Base-by-base conservation (phyloP, 2,113 vertebrate species). In the Arothron firmamentum region DNA sequence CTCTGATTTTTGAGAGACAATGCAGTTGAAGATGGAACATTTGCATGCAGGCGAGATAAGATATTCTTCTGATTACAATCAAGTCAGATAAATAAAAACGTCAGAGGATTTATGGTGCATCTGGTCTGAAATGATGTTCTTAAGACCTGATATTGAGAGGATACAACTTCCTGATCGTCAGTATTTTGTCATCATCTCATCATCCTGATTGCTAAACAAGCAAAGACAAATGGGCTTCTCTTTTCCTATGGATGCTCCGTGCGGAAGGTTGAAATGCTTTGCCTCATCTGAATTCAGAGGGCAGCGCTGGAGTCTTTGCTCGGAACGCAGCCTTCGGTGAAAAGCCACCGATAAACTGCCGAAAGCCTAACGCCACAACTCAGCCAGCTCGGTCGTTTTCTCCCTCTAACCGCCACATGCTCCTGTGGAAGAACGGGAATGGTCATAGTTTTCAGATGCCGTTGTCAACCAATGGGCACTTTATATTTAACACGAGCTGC, bases 281-380 rank as follows among this genome's bases (percentile, higher is more conserved):
- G 61, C 75, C 81, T 78, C 57, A 69, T 82, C 81, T 76, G 67
- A 54, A 77, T 75, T 65, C 79, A 67, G 70, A 63, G 71, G 74
- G 48, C 70, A 13, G 63, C 42, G 19, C 12, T 62, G 50, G 58
- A 72, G 59, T 42, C 72, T 67, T 66, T 55, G 71, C 68, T 65
- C 58, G 45, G 66, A 70, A 65, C 28, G 31, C 53, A 13, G 73
- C 80, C 74, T 74, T 52, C 14, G 72, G 81, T 70, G 52, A 34
- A 13, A 15, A 18, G 42, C 42, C 28, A 18, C 48, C 69, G 60
- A 82, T 68, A 71, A 60, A 56, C 71, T 54, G 13, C 52, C 25
- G 61, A 64, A 65, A 62, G 51, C 57, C 68, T 43, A 50, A 59
- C 70, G 21, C 57, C 23, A 4, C 8, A 25, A 5, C 61, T 62